Conservation (phyloP, 1,140 invertebrate genomes). For the Cherax destructor region DNA sequence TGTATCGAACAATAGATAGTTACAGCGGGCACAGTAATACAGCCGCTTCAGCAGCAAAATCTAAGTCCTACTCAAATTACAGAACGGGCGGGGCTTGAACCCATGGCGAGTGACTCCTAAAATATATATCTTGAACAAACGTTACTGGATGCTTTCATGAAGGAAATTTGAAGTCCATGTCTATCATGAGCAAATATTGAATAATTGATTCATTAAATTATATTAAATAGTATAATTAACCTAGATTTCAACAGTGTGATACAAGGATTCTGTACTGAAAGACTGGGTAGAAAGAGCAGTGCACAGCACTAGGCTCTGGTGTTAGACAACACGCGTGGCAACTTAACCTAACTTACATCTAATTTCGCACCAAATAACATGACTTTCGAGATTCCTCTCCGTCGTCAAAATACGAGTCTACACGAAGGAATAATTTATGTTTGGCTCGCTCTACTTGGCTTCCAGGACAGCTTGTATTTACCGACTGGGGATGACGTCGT, state of each 20-base stretch:
- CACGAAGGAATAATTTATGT: background rate
- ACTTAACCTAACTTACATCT: background rate
- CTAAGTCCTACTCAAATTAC: too few species aligned
- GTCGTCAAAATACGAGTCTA: background rate
- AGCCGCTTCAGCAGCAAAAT: too few species aligned
- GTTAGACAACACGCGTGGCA: slow-evolving; percentile 32
- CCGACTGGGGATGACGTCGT: background rate
- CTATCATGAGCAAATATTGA: too few species aligned
- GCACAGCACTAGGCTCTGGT: slow-evolving; percentile 20
- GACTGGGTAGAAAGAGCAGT: slow-evolving; percentile 48
- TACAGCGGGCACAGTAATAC: too few species aligned
- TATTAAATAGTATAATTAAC: background rate
- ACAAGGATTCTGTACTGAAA: slow-evolving; percentile 43
- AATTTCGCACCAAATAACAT: background rate
- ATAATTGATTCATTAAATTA: too few species aligned
- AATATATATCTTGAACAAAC: too few species aligned
- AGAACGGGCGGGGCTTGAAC: too few species aligned
- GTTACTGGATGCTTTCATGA: too few species aligned
- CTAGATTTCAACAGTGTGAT: background rate
- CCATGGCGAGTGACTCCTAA: too few species aligned
- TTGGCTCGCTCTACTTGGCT: background rate
- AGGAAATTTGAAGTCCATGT: too few species aligned
- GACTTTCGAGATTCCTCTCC: background rate
- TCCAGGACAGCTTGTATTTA: slow-evolving; percentile 26
- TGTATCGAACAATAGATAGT: too few species aligned